A percentile compares a stretch with the other conserved stretches of the same genome.
Evolutionary conservation across 2,888 invertebrate genomes (phyloP).

Genomic region (Morpho helenor): DNA sequence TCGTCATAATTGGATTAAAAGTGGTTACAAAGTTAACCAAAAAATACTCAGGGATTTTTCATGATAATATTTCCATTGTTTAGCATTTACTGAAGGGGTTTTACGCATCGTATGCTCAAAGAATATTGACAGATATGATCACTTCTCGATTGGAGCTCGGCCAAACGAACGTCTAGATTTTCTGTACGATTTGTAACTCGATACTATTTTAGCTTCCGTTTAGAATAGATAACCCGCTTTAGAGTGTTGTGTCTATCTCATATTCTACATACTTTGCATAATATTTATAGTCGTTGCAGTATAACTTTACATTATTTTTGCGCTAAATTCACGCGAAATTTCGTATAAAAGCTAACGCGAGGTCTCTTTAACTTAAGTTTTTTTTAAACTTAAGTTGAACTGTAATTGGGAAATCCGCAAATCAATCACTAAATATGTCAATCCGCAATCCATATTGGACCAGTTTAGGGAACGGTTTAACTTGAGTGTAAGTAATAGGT

Average conservation of each 20-base stretch:
- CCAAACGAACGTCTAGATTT: constrained; percentile 70
- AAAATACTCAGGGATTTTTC: constrained; percentile 25
- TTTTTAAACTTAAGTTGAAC: no score
- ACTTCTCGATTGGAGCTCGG: constrained; percentile 71
- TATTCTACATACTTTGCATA: constrained; percentile 59
- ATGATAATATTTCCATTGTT: constrained; percentile 37
- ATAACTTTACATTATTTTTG: constrained; percentile 39
- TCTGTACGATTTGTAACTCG: constrained; percentile 71
- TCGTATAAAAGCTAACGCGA: no score
- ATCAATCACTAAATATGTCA: no score
- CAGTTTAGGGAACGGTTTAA: no score
- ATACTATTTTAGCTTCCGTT: constrained; percentile 68
- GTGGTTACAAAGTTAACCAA: constrained; percentile 42
- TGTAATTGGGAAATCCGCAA: no score
- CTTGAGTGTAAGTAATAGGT: no score
- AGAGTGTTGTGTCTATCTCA: constrained; percentile 60
- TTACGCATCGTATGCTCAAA: constrained; percentile 65
- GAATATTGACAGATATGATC: constrained; percentile 79
- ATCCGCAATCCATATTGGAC: no score
- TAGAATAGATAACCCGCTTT: constrained; percentile 71
- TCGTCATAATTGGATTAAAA: constrained; percentile 67
- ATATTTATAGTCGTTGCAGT: constrained; percentile 63
- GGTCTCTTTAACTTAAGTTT: no score
- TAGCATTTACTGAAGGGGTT: constrained; percentile 40
- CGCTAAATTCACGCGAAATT: no score